A percentile compares a stretch with the other conserved stretches of the same genome.
Evolutionary conservation across 2,888 invertebrate genomes (phyloP).

Genomic region (Heptascelio sp.): DNA sequence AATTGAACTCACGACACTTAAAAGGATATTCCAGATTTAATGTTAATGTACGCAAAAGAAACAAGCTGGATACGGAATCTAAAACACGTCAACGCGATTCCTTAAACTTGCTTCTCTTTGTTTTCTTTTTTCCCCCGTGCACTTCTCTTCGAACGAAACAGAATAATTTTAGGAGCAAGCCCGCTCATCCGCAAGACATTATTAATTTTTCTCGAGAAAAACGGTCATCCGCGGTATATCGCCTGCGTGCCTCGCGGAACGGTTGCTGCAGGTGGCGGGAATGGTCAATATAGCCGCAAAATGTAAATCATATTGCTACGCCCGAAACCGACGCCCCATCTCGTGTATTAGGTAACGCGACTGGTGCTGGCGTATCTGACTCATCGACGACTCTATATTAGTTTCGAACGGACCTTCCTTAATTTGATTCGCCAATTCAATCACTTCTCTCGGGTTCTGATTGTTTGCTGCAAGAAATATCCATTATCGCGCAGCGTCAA

Average conservation of each 20-base stretch:
- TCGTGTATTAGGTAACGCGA: slow-evolving; percentile 74
- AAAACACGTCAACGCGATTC: not conserved
- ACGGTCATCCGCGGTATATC: slow-evolving; percentile 79
- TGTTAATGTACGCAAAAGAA: slow-evolving; percentile 4
- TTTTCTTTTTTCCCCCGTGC: slow-evolving; percentile 20
- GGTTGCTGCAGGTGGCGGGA: slow-evolving; percentile 83
- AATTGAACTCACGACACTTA: too few species aligned
- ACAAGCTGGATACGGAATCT: slow-evolving; percentile 1
- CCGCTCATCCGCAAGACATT: slow-evolving; percentile 66
- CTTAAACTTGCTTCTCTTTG: too few species aligned
- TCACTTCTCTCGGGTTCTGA: slow-evolving; percentile 57
- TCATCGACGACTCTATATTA: slow-evolving; percentile 73
- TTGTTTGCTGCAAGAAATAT: slow-evolving; percentile 53
- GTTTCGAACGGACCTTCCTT: slow-evolving; percentile 72
- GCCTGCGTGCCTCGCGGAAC: slow-evolving; percentile 74
- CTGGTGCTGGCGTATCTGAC: slow-evolving; percentile 38
- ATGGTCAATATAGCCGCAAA: slow-evolving; percentile 84
- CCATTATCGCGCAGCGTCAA: slow-evolving; percentile 39
- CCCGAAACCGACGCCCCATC: slow-evolving; percentile 69
- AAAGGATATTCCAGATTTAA: not conserved
- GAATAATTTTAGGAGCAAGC: slow-evolving; percentile 54
- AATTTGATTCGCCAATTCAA: slow-evolving; percentile 74
- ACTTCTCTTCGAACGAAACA: slow-evolving; percentile 55
- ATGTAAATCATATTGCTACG: slow-evolving; percentile 84
- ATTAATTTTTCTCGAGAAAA: slow-evolving; percentile 80